Base-by-base conservation (phyloP, 2,888 invertebrate genomes). In the Drosophila setosimentum region DNA sequence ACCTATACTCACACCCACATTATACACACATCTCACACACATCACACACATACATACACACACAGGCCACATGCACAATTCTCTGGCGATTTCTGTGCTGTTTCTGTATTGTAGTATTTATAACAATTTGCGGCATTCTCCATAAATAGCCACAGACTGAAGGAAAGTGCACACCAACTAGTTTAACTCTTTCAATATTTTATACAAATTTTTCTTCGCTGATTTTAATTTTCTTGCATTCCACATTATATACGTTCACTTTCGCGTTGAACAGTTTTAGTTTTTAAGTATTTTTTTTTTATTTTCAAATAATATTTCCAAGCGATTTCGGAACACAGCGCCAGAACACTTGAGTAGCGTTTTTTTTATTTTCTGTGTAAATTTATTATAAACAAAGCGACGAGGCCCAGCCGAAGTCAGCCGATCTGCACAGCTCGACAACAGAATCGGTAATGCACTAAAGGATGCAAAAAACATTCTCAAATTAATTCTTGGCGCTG, bases 401-500 rank as follows among this genome's bases (percentile, higher is more conserved):
- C 73, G 76, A 59, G 66, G 54, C 49, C 77, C 59, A 83, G 78
- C 83, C 86, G 86, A 70, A 72, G 76, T 75, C 75, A 49, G 68
- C 67, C 87, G 92, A 91, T 92, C 92, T 91, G 90, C 80, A 91
- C 93, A 91, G 91, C 83, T 92, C 92, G 92, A 91, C 91, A 91
- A 92, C 93, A 92, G 91, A 93, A 92, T 90, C 91, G 91, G 92
- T 91, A 93, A 93, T 93, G 93, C 93, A 93, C 93, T 92, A 93
- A 92, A 92, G 92, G 92, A 93, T 93, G 93, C 93, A 93, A 92
- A 92, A 92, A 92, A 91, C 87, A 86, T 91, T 92, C 91, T 92
- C 91, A 90, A 92, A 78, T 78, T 78, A 78, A 78, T 78, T 79
- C 80, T 76, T 72, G 76, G 78, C 79, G 71, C 60, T 68, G 68